Conservation (phyloP, 2,113 vertebrate genomes). For the Paracanthobrama guichenoti region DNA sequence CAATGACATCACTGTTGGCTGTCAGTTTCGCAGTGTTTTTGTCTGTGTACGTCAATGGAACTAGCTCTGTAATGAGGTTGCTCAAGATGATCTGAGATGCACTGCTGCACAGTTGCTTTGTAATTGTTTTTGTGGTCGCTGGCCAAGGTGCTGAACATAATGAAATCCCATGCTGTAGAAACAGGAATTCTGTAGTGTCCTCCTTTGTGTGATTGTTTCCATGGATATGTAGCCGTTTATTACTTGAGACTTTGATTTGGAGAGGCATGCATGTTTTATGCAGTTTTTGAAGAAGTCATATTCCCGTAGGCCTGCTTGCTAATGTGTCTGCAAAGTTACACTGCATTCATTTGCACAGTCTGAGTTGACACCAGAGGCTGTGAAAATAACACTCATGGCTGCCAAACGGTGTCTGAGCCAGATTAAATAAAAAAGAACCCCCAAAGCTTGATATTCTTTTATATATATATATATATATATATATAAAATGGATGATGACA, state of each 20-base stretch:
- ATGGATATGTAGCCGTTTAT: neutral
- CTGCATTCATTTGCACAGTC: slow-evolving; percentile 65
- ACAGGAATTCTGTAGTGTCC: neutral
- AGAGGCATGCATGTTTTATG: neutral
- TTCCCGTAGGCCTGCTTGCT: slow-evolving; percentile 14
- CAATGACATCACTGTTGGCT: neutral
- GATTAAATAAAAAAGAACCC: slow-evolving; percentile 9
- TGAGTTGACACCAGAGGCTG: slow-evolving; percentile 61
- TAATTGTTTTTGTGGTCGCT: slow-evolving; percentile 57
- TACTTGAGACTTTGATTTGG: neutral
- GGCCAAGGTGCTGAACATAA: slow-evolving; percentile 72
- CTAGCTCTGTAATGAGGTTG: neutral
- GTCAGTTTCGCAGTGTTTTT: neutral
- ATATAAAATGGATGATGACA: slow-evolving; percentile 8
- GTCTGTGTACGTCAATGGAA: neutral
- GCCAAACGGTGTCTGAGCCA: slow-evolving; percentile 33
- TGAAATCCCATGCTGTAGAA: slow-evolving; percentile 8
- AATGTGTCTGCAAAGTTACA: slow-evolving; percentile 41
- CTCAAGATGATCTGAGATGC: neutral
- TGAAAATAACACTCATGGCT: slow-evolving; percentile 46
- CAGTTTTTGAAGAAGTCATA: slow-evolving; percentile 22
- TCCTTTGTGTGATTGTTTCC: neutral
- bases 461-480: no score
- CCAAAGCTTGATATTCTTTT: neutral
- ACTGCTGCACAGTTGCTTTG: neutral